Percentiles rank a stretch among this genome's conserved stretches.
Conservation (phyloP, 2,797 vertebrate genomes). For the Poeciliopsis infans region DNA sequence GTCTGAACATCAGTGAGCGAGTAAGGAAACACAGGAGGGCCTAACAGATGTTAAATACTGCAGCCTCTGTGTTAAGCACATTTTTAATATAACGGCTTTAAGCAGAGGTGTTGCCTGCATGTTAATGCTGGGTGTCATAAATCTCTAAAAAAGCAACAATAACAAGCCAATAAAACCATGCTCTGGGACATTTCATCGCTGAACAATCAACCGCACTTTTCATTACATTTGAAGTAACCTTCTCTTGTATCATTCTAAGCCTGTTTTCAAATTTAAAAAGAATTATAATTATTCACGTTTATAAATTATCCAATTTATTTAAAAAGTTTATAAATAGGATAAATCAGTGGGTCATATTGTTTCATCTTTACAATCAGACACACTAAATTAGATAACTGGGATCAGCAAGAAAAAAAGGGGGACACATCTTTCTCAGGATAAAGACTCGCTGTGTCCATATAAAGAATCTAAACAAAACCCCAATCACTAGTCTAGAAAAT, state of each 20-base stretch:
- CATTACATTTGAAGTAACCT: slow-evolving; percentile 36
- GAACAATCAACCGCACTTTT: slow-evolving; percentile 53
- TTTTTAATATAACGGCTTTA: slow-evolving; percentile 49
- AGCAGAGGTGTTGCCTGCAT: slow-evolving; percentile 41
- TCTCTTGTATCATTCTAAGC: slow-evolving; percentile 10
- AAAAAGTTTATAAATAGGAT: not conserved
- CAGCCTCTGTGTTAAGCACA: slow-evolving; percentile 25
- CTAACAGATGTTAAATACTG: slow-evolving; percentile 43
- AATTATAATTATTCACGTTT: too few species aligned
- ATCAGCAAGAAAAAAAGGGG: slow-evolving; percentile 28
- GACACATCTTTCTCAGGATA: slow-evolving; percentile 37
- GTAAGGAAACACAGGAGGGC: slow-evolving; percentile 15
- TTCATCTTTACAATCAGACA: slow-evolving; percentile 41
- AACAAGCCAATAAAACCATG: slow-evolving; percentile 35
- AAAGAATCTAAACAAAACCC: slow-evolving; percentile 40
- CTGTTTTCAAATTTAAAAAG: not conserved
- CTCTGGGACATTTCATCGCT: slow-evolving; percentile 35
- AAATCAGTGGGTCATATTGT: slow-evolving; percentile 20
- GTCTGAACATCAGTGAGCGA: slow-evolving; percentile 33
- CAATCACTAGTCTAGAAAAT: slow-evolving; percentile 44
- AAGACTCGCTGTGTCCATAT: slow-evolving; percentile 50
- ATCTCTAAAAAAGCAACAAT: slow-evolving; percentile 29
- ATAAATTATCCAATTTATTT: too few species aligned
- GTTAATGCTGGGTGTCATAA: slow-evolving; percentile 34
- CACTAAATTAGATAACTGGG: slow-evolving; percentile 23